Conservation (phyloP, 2,888 invertebrate species). For the Atethmia centrago region DNA sequence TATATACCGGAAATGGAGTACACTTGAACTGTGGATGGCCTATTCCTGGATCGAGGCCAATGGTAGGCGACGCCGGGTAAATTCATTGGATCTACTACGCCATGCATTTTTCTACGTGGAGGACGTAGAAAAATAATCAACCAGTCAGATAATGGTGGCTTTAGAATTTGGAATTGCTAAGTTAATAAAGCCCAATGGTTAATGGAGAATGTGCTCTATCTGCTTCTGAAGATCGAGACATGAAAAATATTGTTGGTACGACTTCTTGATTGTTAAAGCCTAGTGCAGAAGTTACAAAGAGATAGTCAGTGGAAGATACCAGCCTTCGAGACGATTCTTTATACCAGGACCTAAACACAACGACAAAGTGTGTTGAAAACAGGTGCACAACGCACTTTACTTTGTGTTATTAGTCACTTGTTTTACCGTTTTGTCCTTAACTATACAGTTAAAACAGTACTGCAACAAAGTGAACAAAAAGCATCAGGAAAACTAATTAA, state of each 20-base stretch:
- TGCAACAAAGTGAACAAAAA: conserved; percentile 51
- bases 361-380: conserved; percentile 7
- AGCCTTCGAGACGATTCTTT: background rate
- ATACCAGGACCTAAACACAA: background rate
- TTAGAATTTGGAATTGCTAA: conserved; percentile 13
- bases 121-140: conserved; percentile 37
- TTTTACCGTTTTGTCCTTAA: conserved; percentile 47
- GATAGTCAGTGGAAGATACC: background rate
- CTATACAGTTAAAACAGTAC: conserved; percentile 31
- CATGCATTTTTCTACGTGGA: conserved; percentile 28
- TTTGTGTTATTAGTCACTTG: conserved; percentile 21
- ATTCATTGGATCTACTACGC: conserved; percentile 51
- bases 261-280: background rate
- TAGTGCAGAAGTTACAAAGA: background rate
- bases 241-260: background rate
- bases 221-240: background rate
- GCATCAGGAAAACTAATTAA: conserved; percentile 51
- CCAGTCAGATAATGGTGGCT: background rate
- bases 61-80: conserved; percentile 65
- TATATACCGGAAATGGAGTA: conserved; percentile 80
- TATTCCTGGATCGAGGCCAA: conserved; percentile 86
- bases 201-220: background rate
- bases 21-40: conserved; percentile 85
- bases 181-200: too few relatives aligned
- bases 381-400: conserved; percentile 22